Percentiles rank a stretch among this genome's conserved stretches.
Conservation (phyloP, 2,797 vertebrate genomes). For the Potorous gilbertii region DNA sequence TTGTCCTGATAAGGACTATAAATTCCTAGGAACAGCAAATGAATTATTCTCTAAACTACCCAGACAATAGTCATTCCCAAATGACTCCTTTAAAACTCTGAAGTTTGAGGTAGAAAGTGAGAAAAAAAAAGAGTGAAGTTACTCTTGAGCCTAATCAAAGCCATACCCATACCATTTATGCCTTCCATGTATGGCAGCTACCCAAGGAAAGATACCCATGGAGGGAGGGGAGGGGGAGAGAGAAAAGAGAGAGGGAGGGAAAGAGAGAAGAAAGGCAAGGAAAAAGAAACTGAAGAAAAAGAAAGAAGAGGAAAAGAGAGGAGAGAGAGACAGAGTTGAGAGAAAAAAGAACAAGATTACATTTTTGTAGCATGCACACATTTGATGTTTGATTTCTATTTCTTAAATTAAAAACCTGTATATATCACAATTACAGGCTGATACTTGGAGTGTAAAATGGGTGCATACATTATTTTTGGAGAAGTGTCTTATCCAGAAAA, state of each 20-base stretch:
- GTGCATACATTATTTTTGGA: background rate
- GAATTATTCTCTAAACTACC: background rate
- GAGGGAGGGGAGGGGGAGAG: slow-evolving; percentile 30
- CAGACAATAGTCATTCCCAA: background rate
- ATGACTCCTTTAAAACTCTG: slow-evolving; percentile 37
- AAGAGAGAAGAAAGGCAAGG: background rate
- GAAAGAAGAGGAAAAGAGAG: background rate
- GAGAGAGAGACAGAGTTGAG: slow-evolving; percentile 42
- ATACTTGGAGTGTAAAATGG: background rate
- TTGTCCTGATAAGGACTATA: slow-evolving; percentile 40
- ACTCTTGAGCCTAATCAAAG: slow-evolving; percentile 2
- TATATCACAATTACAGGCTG: slow-evolving; percentile 8
- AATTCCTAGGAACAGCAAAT: slow-evolving; percentile 27
- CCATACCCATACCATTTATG: background rate
- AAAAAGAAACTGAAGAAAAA: slow-evolving; percentile 32
- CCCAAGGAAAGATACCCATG: slow-evolving; percentile 20
- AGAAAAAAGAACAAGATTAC: slow-evolving; percentile 63
- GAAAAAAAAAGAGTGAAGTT: background rate
- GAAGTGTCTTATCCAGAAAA: slow-evolving; percentile 9
- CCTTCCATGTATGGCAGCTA: slow-evolving; percentile 17
- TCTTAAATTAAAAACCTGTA: slow-evolving; percentile 41
- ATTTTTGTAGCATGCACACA: slow-evolving; percentile 55
- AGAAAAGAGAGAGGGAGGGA: slow-evolving; percentile 33
- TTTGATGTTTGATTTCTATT: slow-evolving; percentile 28
- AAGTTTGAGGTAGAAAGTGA: background rate